phyloP scores from a whole-genome alignment of 2,888 invertebrate species.

The Sphaerophoria taeniata region DNA sequence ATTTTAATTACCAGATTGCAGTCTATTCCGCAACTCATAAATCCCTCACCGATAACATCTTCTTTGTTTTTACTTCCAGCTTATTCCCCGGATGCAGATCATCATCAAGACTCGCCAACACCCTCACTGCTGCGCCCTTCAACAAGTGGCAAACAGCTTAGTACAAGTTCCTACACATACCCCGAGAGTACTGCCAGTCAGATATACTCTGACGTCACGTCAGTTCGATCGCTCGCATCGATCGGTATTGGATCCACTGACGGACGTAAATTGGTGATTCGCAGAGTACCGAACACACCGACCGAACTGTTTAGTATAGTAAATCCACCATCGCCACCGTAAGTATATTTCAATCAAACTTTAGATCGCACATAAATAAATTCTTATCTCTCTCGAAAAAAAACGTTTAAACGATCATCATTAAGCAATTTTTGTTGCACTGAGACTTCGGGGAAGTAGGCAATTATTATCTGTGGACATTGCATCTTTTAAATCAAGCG shows the following conservation, averaged over 20 bases:
- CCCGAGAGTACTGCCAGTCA: slow-evolving; percentile 85
- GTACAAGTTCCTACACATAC: slow-evolving; percentile 84
- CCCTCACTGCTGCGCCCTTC: slow-evolving; percentile 83
- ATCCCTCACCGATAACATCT: slow-evolving; percentile 13
- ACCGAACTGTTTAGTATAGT: slow-evolving; percentile 93
- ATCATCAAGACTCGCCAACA: slow-evolving; percentile 75
- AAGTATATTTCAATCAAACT: slow-evolving; percentile 75
- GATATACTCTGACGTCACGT: slow-evolving; percentile 87
- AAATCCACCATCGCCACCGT: slow-evolving; percentile 91
- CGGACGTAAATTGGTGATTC: slow-evolving; percentile 92
- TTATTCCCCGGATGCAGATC: slow-evolving; percentile 77
- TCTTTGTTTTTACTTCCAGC: slow-evolving; percentile 74
- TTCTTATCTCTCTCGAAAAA: slow-evolving; percentile 24
- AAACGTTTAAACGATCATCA: slow-evolving; percentile 41
- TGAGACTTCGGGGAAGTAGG: slow-evolving; percentile 42
- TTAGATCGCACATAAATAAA: slow-evolving; percentile 21
- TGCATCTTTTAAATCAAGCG: slow-evolving; percentile 39
- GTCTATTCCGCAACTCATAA: slow-evolving; percentile 8
- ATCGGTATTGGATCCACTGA: slow-evolving; percentile 95
- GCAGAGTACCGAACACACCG: slow-evolving; percentile 92
- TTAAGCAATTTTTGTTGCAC: slow-evolving; percentile 45
- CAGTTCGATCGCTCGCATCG: slow-evolving; percentile 91
- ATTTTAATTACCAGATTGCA: not conserved
- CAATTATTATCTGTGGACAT: slow-evolving; percentile 51
- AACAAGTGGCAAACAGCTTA: slow-evolving; percentile 81